Conservation (phyloP, 2,113 vertebrate species). For the Empidonax alnorum region DNA sequence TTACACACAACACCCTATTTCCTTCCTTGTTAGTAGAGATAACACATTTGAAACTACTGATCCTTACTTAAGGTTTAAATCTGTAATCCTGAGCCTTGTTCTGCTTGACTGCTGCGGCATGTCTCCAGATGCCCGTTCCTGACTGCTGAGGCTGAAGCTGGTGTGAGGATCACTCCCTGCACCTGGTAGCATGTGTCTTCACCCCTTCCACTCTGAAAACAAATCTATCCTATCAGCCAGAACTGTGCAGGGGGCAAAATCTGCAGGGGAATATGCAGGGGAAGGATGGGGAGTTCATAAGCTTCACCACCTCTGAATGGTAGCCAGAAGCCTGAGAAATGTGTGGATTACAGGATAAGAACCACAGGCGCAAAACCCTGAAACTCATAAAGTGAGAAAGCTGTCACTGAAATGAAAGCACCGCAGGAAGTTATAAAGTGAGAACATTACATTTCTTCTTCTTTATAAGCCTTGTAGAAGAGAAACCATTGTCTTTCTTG, state of each 20-base stretch:
- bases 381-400: background rate
- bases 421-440: background rate
- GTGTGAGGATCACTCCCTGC: too few species aligned
- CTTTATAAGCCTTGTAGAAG: background rate
- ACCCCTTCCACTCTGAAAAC: accelerated
- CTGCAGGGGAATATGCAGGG: accelerated
- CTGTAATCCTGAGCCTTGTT: accelerated
- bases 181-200: background rate
- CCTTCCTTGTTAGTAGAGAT: background rate
- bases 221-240: accelerated
- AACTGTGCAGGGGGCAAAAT: accelerated
- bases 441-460: background rate
- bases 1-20: background rate
- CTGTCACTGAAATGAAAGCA: background rate
- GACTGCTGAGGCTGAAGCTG: background rate
- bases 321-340: background rate
- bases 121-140: accelerated
- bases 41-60: background rate
- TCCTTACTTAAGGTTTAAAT: background rate
- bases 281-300: background rate
- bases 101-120: background rate
- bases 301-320: background rate
- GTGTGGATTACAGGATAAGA: background rate
- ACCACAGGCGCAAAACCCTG: background rate
- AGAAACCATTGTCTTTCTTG: background rate